Conservation (phyloP, 2,888 invertebrate species). For the Watsonalla binaria region DNA sequence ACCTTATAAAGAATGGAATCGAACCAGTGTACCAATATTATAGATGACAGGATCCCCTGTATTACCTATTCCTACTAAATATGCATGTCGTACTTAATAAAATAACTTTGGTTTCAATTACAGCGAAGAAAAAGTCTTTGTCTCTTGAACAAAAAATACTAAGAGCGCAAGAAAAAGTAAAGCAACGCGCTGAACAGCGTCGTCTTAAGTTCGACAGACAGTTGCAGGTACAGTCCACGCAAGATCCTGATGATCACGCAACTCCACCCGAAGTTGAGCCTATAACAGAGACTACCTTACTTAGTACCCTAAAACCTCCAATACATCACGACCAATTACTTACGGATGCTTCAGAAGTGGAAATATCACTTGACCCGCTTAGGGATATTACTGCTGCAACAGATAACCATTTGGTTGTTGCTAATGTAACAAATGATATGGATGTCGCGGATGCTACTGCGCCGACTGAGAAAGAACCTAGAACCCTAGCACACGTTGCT, state of each 20-base stretch:
- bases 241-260: not conserved
- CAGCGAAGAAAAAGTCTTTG: constrained; percentile 35
- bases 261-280: not conserved
- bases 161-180: constrained; percentile 50
- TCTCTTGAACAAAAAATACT: constrained; percentile 53
- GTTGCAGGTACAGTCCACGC: constrained; percentile 4
- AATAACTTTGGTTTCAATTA: constrained; percentile 15
- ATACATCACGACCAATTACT: constrained; percentile 28
- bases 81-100: too few relatives aligned
- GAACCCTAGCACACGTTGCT: not conserved
- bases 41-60: too few relatives aligned
- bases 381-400: constrained; percentile 2
- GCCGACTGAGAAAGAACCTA: not conserved
- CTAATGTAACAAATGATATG: constrained; percentile 1
- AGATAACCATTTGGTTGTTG: constrained; percentile 3
- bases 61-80: too few relatives aligned
- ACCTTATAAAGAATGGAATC: too few relatives aligned
- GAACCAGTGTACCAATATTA: too few relatives aligned
- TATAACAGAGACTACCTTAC: constrained; percentile 3
- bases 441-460: constrained; percentile 7
- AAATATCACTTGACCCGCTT: constrained; percentile 28
- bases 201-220: constrained; percentile 27
- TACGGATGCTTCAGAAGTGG: constrained; percentile 28
- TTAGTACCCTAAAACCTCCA: constrained; percentile 14
- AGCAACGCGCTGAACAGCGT: constrained; percentile 41